Conservation (phyloP, 2,888 invertebrate genomes). For the Epirrhoe tristata region DNA sequence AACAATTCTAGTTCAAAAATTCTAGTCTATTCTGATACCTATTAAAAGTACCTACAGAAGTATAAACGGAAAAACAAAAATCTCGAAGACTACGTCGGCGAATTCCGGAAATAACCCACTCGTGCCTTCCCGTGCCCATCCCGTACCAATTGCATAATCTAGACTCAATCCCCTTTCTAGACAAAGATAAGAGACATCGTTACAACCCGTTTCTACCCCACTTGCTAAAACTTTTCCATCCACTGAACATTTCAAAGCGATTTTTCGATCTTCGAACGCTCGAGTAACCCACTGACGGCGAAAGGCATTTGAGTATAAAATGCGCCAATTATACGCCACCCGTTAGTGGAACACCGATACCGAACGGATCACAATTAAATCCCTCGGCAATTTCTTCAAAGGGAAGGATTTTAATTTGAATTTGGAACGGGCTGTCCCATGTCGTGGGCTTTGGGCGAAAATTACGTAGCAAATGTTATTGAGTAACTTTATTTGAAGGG, state of each 20-base stretch:
- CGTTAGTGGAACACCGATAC: constrained; percentile 65
- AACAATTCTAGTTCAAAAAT: too few species aligned
- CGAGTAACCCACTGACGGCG: constrained; percentile 69
- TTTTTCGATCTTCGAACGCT: constrained; percentile 59
- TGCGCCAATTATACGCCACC: constrained; percentile 70
- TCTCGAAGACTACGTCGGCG: neutral
- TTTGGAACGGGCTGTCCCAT: constrained; percentile 52
- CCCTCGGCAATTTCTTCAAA: constrained; percentile 69
- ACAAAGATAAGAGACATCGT: constrained; percentile 23
- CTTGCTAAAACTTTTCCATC: constrained; percentile 47
- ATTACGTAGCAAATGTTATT: constrained; percentile 21
- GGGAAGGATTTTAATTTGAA: constrained; percentile 78
- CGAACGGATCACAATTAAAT: constrained; percentile 75
- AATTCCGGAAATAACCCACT: neutral
- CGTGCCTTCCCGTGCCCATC: neutral
- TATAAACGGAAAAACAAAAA: neutral
- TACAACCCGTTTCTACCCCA: constrained; percentile 26
- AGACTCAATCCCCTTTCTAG: constrained; percentile 7
- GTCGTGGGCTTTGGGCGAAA: constrained; percentile 33
- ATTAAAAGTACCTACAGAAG: neutral
- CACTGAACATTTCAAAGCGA: constrained; percentile 63
- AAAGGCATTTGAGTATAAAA: constrained; percentile 75
- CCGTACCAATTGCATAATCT: constrained; percentile 10
- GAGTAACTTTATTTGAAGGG: constrained; percentile 10
- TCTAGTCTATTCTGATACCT: neutral